Evolutionary conservation across 2,797 vertebrate genomes (phyloP).

Genomic region (Takifugu ocellatus): DNA sequence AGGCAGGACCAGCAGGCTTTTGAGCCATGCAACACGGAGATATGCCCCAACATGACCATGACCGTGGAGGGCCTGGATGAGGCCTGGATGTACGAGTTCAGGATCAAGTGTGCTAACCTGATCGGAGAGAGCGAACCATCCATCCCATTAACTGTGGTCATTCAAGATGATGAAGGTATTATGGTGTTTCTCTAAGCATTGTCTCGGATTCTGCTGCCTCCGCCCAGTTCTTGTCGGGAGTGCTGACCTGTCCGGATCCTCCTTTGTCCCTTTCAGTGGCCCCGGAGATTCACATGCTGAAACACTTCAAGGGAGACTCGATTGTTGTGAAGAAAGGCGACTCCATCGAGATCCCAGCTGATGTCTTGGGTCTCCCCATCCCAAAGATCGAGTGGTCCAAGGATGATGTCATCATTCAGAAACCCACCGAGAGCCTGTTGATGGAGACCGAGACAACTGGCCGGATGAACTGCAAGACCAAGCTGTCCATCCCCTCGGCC

Average conservation of each 20-base stretch:
- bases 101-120: constrained; percentile 90
- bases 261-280: constrained; percentile 71
- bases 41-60: constrained; percentile 83
- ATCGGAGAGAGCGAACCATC: constrained; percentile 94
- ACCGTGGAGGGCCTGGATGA: constrained; percentile 89
- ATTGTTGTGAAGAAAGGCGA: constrained; percentile 90
- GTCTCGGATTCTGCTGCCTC: background rate
- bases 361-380: constrained; percentile 90
- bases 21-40: constrained; percentile 85
- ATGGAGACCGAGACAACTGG: constrained; percentile 86
- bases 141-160: constrained; percentile 85
- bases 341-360: constrained; percentile 88
- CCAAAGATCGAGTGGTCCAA: constrained; percentile 96
- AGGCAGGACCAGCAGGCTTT: constrained; percentile 87
- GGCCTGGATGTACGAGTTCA: constrained; percentile 95
- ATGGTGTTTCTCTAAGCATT: background rate
- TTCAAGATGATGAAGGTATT: constrained; percentile 96
- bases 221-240: background rate
- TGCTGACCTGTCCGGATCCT: constrained; percentile 4
- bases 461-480: constrained; percentile 85
- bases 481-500: constrained; percentile 79
- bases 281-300: constrained; percentile 87
- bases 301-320: constrained; percentile 85
- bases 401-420: constrained; percentile 84
- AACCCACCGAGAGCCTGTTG: constrained; percentile 78